Evolutionary conservation across 2,888 invertebrate genomes (phyloP).

Genomic region (Rhagonycha fulva): DNA sequence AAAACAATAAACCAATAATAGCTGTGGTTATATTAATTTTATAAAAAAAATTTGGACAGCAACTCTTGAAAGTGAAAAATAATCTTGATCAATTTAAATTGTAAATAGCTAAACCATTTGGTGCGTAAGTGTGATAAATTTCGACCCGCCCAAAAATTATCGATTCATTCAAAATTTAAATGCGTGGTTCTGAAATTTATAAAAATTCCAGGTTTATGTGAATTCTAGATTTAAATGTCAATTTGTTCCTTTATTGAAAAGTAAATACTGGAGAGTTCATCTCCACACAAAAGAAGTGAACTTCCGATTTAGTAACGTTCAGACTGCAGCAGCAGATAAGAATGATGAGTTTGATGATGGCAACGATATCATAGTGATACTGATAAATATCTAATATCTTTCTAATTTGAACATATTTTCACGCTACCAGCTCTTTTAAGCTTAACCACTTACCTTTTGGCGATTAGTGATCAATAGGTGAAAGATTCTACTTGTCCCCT

Average conservation of each 20-base stretch:
- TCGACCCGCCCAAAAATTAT: background rate
- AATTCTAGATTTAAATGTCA: background rate
- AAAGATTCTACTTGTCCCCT: too few relatives aligned
- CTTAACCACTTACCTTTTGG: background rate
- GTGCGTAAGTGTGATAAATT: background rate
- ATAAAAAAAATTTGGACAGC: background rate
- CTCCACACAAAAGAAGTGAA: slow-evolving; percentile 15
- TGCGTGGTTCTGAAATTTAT: background rate
- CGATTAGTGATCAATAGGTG: background rate
- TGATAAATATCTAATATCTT: background rate
- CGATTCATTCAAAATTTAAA: background rate
- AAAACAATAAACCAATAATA: background rate
- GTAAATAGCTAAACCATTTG: background rate
- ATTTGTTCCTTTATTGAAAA: background rate
- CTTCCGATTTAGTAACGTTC: slow-evolving; percentile 16
- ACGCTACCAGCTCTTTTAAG: background rate
- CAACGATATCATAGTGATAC: background rate
- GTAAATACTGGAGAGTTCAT: background rate
- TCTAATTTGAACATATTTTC: background rate
- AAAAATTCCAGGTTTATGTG: background rate
- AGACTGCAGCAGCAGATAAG: slow-evolving; percentile 22
- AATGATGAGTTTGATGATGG: background rate
- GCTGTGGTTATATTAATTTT: background rate
- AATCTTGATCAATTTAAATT: background rate
- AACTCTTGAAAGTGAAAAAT: background rate